A percentile compares a stretch with the other conserved stretches of the same genome.
Conservation (phyloP, 2,797 vertebrate genomes). For the Notoglanidium macrostoma region DNA sequence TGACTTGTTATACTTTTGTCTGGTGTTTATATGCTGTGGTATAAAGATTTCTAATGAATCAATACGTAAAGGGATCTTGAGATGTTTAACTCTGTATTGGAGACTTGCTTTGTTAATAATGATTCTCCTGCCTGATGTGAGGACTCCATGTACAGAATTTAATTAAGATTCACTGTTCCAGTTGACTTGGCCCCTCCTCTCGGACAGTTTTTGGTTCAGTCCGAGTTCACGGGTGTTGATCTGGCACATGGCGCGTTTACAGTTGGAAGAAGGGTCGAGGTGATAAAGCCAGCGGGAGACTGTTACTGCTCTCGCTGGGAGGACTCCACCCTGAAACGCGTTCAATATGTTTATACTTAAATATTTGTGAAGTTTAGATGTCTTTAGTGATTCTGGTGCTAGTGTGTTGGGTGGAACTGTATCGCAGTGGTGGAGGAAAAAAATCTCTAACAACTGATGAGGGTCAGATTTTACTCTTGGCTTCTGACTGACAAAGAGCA, state of each 20-base stretch:
- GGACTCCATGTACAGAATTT: neutral
- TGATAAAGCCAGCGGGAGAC: conserved; percentile 62
- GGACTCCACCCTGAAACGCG: neutral
- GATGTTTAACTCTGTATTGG: neutral
- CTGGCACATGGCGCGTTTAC: conserved; percentile 32
- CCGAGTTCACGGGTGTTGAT: conserved; percentile 2
- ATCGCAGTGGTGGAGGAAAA: neutral
- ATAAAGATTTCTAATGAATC: neutral
- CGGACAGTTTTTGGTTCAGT: conserved; percentile 32
- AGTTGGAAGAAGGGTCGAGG: neutral
- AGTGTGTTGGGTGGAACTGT: neutral
- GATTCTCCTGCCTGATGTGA: neutral
- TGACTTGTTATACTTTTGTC: neutral
- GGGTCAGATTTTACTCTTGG: neutral
- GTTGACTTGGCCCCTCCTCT: neutral
- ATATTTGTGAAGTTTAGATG: neutral
- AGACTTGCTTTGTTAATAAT: neutral
- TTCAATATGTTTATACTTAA: neutral
- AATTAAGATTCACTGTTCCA: neutral
- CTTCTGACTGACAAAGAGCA: neutral
- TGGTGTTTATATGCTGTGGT: no score
- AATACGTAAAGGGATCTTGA: neutral
- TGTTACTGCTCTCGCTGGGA: conserved; percentile 51
- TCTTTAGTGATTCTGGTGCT: neutral
- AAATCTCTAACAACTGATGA: neutral